Base-by-base conservation (phyloP, 2,113 vertebrate species). In the Spea multiplicata region DNA sequence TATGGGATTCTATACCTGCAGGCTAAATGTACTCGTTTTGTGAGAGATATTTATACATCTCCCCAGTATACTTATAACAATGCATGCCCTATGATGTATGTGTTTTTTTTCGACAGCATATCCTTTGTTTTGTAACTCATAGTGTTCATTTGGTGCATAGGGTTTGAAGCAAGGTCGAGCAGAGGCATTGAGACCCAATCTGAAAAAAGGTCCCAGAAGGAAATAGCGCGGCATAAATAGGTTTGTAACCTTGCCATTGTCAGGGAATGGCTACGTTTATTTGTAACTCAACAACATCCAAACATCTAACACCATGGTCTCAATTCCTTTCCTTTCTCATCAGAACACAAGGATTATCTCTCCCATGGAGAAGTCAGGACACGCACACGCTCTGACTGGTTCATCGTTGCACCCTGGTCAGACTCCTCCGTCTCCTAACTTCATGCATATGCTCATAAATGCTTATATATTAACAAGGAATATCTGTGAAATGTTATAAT, bases 351-450 rank as follows among this genome's bases (percentile, higher is more conserved):
- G 71, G 50, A 50, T 80, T 80, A 80, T 80, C 78, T 74, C 78
- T 80, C 78, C 78, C 78, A 74, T 80, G 78, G 78, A 74, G 78
- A 80, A 74, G 71, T 52, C 71, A 61, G 50, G 64, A 59, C 66
- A 44, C 14, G n/a, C 47, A 53, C 44, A 71, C 5, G 44, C 52
- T 61, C 57, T 44, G 45, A 47, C 47, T 61, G 16, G 64, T 66
- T 71, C 70, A 62, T 59, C 70, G 52, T n/a, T 59, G 62, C 50
- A 45, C 64, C 64, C 47, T 62, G 64, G 67, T 61, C 16, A 68
- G 78, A 71, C 71, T 61, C 65, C 59, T 67, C 71, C 71, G 66
- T 69, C 57, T 14, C 71, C 62, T 49, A 67, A 6, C 44, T 67
- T 14, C 49, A 6, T 69, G 48, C n/a, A 62, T 70, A 61, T 68